Percentiles rank a stretch among this genome's conserved stretches.
phyloP scores from a whole-genome alignment of 2,113 vertebrate genomes.

The Chaetodon trifascialis region DNA sequence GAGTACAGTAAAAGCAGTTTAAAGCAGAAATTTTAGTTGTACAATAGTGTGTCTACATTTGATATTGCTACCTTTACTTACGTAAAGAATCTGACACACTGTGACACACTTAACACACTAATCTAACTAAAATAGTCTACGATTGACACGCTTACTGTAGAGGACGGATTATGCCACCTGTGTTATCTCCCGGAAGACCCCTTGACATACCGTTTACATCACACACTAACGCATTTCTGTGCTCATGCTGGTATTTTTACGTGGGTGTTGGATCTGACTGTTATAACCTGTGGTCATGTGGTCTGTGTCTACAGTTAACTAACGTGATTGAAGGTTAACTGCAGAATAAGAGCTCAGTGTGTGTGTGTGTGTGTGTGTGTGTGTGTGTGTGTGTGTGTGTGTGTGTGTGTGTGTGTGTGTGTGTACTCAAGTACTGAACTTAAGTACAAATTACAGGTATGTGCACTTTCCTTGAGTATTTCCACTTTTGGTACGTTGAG shows the following conservation, averaged over 20 bases:
- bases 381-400: neutral
- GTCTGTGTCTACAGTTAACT: constrained; percentile 6
- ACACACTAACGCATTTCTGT: constrained; percentile 48
- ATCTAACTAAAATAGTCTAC: neutral
- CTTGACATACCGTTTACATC: constrained; percentile 24
- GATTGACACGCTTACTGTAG: neutral
- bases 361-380: constrained; percentile 4
- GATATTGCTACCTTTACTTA: too few species aligned
- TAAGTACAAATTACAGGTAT: too few species aligned
- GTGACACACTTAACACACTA: too few species aligned
- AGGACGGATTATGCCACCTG: constrained; percentile 38
- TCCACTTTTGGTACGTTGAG: too few species aligned
- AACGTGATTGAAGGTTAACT: constrained; percentile 9
- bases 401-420: too few species aligned
- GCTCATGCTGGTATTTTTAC: constrained; percentile 38
- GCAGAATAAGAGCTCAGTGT: neutral
- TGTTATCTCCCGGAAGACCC: constrained; percentile 54
- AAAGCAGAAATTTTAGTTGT: neutral
- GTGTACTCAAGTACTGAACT: too few species aligned
- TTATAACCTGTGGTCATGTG: constrained; percentile 41
- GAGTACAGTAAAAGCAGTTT: neutral
- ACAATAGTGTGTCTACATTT: neutral
- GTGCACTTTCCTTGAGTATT: too few species aligned
- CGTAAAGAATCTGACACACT: neutral
- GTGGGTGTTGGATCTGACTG: constrained; percentile 48